Percentiles rank a stretch among this genome's conserved stretches.
These are phyloP conservation scores for Pyrrhosoma nymphula DNA, from an alignment of 2,888 invertebrate genomes.

Conservation along the genomic window DNA sequence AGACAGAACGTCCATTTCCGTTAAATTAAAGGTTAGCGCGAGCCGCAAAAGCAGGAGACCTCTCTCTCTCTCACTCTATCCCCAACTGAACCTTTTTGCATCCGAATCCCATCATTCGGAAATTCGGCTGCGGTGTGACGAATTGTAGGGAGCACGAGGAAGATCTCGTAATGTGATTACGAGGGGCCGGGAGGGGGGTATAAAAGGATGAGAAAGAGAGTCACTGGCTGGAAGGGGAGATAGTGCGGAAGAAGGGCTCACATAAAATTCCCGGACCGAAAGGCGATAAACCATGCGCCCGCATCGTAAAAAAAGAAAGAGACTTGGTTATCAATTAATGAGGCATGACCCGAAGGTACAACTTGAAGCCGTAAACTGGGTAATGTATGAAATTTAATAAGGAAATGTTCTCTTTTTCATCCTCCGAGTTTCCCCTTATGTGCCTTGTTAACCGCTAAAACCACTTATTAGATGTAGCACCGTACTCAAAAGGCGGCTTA, in stretches of 20 bases:
- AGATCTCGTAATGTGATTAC: conserved; percentile 15
- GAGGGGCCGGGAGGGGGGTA: neutral
- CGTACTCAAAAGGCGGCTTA: neutral
- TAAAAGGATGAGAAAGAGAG: neutral
- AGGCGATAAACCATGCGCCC: conserved; percentile 29
- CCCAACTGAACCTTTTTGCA: neutral
- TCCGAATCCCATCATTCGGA: conserved; percentile 12
- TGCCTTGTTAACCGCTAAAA: neutral
- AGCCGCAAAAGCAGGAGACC: neutral
- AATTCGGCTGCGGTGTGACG: neutral
- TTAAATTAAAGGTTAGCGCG: neutral
- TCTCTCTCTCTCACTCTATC: too few relatives aligned
- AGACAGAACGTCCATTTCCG: neutral
- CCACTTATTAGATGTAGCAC: neutral
- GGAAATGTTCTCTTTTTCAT: neutral
- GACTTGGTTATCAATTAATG: conserved; percentile 6
- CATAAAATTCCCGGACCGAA: neutral
- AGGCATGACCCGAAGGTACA: neutral
- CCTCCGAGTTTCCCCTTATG: neutral
- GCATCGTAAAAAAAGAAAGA: conserved; percentile 9
- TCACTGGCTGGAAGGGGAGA: conserved; percentile 1
- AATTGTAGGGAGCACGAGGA: neutral
- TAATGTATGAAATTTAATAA: neutral
- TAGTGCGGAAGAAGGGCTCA: neutral
- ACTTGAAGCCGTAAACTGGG: neutral